Base-by-base conservation (phyloP, 2,113 vertebrate species). In the Globicephala melas region DNA sequence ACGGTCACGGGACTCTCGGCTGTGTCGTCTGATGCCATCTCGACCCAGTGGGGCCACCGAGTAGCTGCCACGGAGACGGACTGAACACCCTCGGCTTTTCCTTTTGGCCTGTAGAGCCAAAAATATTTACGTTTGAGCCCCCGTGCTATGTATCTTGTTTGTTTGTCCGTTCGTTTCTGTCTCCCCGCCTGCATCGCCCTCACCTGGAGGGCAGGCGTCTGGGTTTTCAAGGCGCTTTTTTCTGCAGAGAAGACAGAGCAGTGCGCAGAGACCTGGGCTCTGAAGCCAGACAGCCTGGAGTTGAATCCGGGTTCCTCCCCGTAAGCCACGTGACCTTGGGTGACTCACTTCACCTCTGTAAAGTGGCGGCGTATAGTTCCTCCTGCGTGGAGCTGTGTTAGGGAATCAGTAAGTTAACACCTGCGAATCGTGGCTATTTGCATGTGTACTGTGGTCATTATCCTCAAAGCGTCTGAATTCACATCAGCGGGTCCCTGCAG, bases 1-100 rank as follows among this genome's bases (percentile, higher is more conserved):
- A 1, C 2, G 13, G 12, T 5, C 53, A 25, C 0, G 0, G 53
- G 77, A 21, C 7, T 23, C 33, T 36, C 6, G 20, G 11, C 20
- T 1, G 47, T 4, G 53, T 1, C 1, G n/a, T 36, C 33, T 36
- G 53, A 38, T 8, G 13, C 0, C 3, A 13, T 26, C 20, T 2
- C 53, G 2, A 25, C 77, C 14, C 77, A 36, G 20, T 1, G 26
- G 9, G 7, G 33, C 33, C n/a, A 20, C 4, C 2, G 14, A 89
- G 76, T 23, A 71, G 33, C n/a, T 10, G 6, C n/a, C 36, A 18
- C 26, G 14, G 55, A 38, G 26, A 44, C 15, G 10, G 36, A 76
- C 55, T 17, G 25, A 17, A 4, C 10, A 58, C 14, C 47, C 55
- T 23, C 3, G 5, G 6, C 62, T 81, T 55, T 53, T 62, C 38